phyloP scores from a whole-genome alignment of 1,140 invertebrate genomes.

The Cotesia typhae region DNA sequence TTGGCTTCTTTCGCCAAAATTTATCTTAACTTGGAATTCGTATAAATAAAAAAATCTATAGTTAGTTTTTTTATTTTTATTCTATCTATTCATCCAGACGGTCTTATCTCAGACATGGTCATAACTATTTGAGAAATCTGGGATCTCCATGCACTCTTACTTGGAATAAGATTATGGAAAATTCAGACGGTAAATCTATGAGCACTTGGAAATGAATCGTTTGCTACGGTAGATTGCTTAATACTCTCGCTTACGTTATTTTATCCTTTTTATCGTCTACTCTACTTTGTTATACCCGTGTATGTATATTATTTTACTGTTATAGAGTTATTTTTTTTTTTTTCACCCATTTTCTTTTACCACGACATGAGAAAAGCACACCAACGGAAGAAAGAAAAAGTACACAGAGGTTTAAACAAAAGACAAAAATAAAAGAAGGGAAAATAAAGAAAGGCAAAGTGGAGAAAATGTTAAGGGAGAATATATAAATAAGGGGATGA shows the following conservation, averaged over 20 bases:
- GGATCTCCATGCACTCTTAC: too few relatives aligned
- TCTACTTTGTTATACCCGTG: not conserved
- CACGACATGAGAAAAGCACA: conserved; percentile 16
- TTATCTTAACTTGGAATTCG: too few relatives aligned
- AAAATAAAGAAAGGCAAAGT: conserved; percentile 9
- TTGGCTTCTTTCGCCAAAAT: too few relatives aligned
- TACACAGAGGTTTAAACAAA: not conserved
- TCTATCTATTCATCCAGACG: too few relatives aligned
- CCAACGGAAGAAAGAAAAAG: not conserved
- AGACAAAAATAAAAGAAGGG: conserved; percentile 1
- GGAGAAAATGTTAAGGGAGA: conserved; percentile 6
- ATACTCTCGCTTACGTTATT: conserved; percentile 1
- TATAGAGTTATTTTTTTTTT: not conserved
- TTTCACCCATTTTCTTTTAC: not conserved
- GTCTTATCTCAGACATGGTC: too few relatives aligned
- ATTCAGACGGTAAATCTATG: not conserved
- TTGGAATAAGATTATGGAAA: conserved; percentile 1
- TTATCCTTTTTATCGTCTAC: conserved; percentile 16
- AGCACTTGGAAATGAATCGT: conserved; percentile 25
- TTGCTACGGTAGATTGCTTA: not conserved
- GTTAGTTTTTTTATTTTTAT: too few relatives aligned
- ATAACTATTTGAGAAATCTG: too few relatives aligned
- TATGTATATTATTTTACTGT: conserved; percentile 1
- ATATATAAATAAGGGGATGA: too few relatives aligned
- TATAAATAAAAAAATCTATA: too few relatives aligned